Evolutionary conservation across 1,140 invertebrate species (phyloP).

Genomic region (Drosophila asahinai): DNA sequence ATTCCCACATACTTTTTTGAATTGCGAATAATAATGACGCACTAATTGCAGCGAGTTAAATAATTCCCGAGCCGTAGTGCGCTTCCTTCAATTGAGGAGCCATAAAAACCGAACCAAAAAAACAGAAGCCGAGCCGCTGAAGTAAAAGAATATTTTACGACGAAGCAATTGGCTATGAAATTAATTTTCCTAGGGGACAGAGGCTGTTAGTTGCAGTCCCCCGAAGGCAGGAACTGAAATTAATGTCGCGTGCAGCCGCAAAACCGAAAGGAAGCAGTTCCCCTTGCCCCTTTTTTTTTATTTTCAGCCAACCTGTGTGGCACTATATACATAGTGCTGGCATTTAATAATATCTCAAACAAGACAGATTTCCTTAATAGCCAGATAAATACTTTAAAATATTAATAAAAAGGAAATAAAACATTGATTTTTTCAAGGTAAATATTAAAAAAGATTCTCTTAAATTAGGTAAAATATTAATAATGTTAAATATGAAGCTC

Average conservation of each 20-base stretch:
- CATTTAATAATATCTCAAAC: not conserved
- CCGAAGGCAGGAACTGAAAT: constrained; percentile 69
- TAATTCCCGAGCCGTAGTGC: constrained; percentile 33
- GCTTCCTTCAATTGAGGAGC: constrained; percentile 62
- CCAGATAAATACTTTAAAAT: not conserved
- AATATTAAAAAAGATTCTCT: no score
- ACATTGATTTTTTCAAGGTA: no score
- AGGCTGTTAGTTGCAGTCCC: constrained; percentile 51
- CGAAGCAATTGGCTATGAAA: constrained; percentile 80
- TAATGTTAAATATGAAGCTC: not conserved
- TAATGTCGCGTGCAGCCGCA: constrained; percentile 77
- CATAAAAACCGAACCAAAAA: constrained; percentile 55
- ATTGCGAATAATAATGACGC: constrained; percentile 81
- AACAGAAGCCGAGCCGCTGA: constrained; percentile 15
- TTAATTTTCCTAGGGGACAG: constrained; percentile 71
- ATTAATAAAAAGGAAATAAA: not conserved
- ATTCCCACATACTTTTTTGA: constrained; percentile 77
- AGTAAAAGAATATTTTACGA: constrained; percentile 65
- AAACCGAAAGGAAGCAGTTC: constrained; percentile 37
- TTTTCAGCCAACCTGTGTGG: constrained; percentile 29
- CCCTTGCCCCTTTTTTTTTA: constrained; percentile 7
- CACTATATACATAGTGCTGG: constrained; percentile 3
- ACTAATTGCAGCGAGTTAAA: constrained; percentile 73
- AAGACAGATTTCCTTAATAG: not conserved
- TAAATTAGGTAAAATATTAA: no score